Evolutionary conservation across 2,113 vertebrate genomes (phyloP).

Genomic region (Azemiops feae): DNA sequence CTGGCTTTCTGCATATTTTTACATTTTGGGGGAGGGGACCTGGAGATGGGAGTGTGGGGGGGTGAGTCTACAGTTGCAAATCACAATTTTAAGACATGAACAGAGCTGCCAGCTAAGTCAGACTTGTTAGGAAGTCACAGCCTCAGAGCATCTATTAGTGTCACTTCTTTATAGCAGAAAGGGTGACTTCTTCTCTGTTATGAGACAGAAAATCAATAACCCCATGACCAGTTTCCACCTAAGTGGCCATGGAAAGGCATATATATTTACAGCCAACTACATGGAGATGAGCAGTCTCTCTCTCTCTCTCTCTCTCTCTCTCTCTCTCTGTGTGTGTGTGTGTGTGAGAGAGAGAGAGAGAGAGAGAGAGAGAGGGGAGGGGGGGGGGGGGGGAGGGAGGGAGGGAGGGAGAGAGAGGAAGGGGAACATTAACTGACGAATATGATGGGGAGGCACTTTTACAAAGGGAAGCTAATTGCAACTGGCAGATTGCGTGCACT

Average conservation of each 20-base stretch:
- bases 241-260: neutral
- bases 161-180: slow-evolving; percentile 60
- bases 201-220: slow-evolving; percentile 42
- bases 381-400: no score
- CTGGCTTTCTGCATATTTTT: slow-evolving; percentile 7
- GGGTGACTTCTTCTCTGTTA: slow-evolving; percentile 52
- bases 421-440: slow-evolving; percentile 17
- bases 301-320: no score
- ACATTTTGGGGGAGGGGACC: slow-evolving; percentile 12
- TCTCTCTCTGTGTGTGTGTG: neutral
- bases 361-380: no score
- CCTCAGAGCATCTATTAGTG: slow-evolving; percentile 56
- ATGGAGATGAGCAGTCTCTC: neutral
- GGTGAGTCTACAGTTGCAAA: slow-evolving; percentile 55
- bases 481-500: neutral
- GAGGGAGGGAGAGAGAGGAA: no score
- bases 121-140: slow-evolving; percentile 53
- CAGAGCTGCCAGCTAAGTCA: slow-evolving; percentile 59
- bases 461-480: neutral
- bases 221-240: slow-evolving; percentile 27
- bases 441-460: neutral
- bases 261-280: slow-evolving; percentile 10
- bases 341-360: no score
- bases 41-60: no score
- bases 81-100: slow-evolving; percentile 40